These are phyloP conservation scores for Toxotes lorentzi DNA, from an alignment of 2,797 vertebrate species.

Conservation along the genomic window DNA sequence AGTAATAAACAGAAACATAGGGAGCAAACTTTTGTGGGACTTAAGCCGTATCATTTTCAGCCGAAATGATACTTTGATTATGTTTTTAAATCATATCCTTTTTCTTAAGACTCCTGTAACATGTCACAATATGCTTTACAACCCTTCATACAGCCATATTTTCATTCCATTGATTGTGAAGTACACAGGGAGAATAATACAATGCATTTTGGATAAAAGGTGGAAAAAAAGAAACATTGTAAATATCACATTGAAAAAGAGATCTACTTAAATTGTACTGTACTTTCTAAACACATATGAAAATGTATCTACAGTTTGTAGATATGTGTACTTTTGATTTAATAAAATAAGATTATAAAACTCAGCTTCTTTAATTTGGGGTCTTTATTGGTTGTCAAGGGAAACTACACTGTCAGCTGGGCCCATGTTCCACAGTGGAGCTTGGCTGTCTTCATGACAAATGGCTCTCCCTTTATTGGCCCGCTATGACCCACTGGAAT, in stretches of 20 bases:
- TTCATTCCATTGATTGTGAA: constrained; percentile 75
- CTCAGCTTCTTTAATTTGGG: background rate
- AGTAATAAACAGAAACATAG: constrained; percentile 35
- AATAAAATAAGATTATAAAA: constrained; percentile 83
- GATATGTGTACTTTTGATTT: constrained; percentile 86
- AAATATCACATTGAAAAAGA: constrained; percentile 83
- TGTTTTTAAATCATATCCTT: constrained; percentile 55
- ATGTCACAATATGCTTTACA: constrained; percentile 60
- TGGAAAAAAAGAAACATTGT: constrained; percentile 67
- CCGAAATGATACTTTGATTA: constrained; percentile 46
- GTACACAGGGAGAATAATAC: constrained; percentile 70
- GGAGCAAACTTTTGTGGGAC: constrained; percentile 46
- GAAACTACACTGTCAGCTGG: constrained; percentile 43
- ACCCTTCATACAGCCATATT: constrained; percentile 74
- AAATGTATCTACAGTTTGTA: constrained; percentile 87
- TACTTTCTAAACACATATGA: constrained; percentile 87
- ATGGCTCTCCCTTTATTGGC: constrained; percentile 40
- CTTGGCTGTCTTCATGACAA: constrained; percentile 40
- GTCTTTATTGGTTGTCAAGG: constrained; percentile 32
- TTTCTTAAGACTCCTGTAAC: constrained; percentile 55
- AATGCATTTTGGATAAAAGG: constrained; percentile 60
- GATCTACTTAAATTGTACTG: constrained; percentile 88
- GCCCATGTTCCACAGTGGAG: constrained; percentile 27
- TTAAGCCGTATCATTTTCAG: constrained; percentile 40
- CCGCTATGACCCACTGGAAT: constrained; percentile 37